Conservation (phyloP, 2,888 invertebrate species). For the Polyommatus icarus region DNA sequence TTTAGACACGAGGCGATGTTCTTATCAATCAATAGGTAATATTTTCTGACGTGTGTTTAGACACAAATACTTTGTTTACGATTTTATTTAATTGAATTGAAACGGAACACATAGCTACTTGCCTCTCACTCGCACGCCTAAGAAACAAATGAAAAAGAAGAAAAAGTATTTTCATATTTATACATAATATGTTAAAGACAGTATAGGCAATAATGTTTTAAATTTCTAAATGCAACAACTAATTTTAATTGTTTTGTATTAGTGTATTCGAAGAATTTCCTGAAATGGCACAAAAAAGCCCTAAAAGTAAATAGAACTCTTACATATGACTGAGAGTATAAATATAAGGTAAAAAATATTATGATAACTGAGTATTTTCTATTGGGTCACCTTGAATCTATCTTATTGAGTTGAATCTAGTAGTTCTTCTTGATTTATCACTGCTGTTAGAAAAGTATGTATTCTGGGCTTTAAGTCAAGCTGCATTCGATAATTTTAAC, state of each 20-base stretch:
- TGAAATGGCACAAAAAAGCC: conserved; percentile 71
- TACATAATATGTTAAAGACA: too few species aligned
- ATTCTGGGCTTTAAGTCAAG: neutral
- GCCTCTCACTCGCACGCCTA: too few species aligned
- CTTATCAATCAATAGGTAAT: too few species aligned
- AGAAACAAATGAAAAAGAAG: too few species aligned
- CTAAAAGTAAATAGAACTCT: conserved; percentile 61
- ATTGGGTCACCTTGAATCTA: conserved; percentile 4
- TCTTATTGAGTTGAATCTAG: conserved; percentile 1
- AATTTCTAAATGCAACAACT: conserved; percentile 50
- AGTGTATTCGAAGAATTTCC: conserved; percentile 80
- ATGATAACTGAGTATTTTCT: conserved; percentile 33
- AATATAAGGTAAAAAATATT: conserved; percentile 59
- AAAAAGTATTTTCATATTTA: too few species aligned
- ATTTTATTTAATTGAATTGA: too few species aligned
- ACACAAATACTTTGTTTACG: too few species aligned
- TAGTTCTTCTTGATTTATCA: neutral
- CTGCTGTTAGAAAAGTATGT: neutral
- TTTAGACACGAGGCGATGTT: too few species aligned
- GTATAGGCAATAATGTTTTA: neutral
- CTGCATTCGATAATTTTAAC: neutral
- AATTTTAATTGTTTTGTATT: conserved; percentile 62
- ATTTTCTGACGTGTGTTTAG: too few species aligned
- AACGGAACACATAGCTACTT: too few species aligned
- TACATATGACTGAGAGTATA: conserved; percentile 42